Conservation (phyloP, 2,797 vertebrate species). For the Clamator glandarius region DNA sequence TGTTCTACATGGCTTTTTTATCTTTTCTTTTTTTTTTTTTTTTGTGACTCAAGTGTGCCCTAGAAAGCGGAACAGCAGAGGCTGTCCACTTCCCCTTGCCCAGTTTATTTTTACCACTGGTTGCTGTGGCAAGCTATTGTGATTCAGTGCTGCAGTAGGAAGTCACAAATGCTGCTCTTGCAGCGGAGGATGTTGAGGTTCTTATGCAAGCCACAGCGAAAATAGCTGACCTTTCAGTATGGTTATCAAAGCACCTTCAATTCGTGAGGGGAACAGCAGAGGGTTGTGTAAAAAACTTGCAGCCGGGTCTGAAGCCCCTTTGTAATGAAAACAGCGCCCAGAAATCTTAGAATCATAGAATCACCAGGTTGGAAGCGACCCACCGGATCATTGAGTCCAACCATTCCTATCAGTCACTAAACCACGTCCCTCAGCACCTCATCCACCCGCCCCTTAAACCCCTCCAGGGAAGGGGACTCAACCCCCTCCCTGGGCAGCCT, state of each 20-base stretch:
- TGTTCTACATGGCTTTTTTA: neutral
- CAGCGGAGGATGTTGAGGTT: slow-evolving; percentile 58
- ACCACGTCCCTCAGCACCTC: too few species aligned
- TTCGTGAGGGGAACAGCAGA: neutral
- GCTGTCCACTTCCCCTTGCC: slow-evolving; percentile 57
- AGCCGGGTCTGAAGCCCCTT: neutral
- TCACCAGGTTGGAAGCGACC: too few species aligned
- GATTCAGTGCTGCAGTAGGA: slow-evolving; percentile 60
- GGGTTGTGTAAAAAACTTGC: neutral
- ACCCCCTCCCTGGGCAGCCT: too few species aligned
- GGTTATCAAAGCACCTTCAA: slow-evolving; percentile 29
- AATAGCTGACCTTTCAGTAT: slow-evolving; percentile 60
- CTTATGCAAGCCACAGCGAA: slow-evolving; percentile 56
- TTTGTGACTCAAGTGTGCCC: slow-evolving; percentile 43
- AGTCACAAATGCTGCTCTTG: slow-evolving; percentile 33
- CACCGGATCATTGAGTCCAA: too few species aligned
- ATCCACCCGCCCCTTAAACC: too few species aligned
- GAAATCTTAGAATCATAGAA: neutral
- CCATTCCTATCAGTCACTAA: too few species aligned
- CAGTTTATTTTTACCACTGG: slow-evolving; percentile 48
- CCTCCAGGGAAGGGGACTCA: too few species aligned
- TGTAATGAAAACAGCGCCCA: neutral
- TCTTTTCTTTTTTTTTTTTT: neutral
- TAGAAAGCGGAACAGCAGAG: slow-evolving; percentile 52
- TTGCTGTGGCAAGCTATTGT: slow-evolving; percentile 65